Percentiles rank a stretch among this genome's conserved stretches.
Conservation (phyloP, 1,140 invertebrate species). For the Cydia splendana region DNA sequence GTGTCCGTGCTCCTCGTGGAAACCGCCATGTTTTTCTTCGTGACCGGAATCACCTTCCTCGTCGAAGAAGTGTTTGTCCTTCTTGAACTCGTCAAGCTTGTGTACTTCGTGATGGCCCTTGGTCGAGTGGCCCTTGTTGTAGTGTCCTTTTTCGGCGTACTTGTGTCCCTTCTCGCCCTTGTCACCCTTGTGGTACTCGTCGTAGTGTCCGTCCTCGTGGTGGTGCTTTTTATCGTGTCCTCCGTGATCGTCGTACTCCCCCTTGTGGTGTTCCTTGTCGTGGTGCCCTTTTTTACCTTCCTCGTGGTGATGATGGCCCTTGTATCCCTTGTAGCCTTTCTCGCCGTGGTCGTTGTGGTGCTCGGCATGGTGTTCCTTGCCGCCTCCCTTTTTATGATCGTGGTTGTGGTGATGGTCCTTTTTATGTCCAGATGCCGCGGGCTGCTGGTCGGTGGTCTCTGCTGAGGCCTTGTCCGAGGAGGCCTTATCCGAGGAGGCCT, state of each 20-base stretch:
- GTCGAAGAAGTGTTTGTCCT: conserved; percentile 84
- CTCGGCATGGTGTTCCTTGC: conserved; percentile 77
- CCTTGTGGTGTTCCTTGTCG: conserved; percentile 85
- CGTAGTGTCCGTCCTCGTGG: conserved; percentile 86
- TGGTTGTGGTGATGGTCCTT: conserved; percentile 80
- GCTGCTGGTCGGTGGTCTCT: conserved; percentile 74
- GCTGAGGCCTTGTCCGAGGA: conserved; percentile 49
- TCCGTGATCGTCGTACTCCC: conserved; percentile 86
- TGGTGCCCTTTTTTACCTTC: conserved; percentile 87
- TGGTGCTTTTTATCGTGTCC: conserved; percentile 88
- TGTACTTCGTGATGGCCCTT: conserved; percentile 90
- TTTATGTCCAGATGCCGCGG: conserved; percentile 81
- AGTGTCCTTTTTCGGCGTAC: conserved; percentile 81
- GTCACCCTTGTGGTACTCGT: conserved; percentile 85
- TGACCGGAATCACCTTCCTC: conserved; percentile 87
- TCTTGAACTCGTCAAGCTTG: conserved; percentile 85
- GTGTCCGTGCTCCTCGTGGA: conserved; percentile 84
- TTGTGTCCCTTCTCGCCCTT: conserved; percentile 84
- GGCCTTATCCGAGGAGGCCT: conserved; percentile 33
- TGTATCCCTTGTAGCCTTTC: conserved; percentile 85
- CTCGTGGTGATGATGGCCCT: conserved; percentile 84
- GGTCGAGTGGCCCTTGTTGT: conserved; percentile 88
- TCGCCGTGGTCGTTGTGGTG: conserved; percentile 80
- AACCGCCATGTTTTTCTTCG: conserved; percentile 83
- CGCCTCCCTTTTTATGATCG: conserved; percentile 81